Evolutionary conservation across 2,888 invertebrate species (phyloP), one percentile per base, ranked within the genome.

Genomic region (Tenodera sinensis): DNA sequence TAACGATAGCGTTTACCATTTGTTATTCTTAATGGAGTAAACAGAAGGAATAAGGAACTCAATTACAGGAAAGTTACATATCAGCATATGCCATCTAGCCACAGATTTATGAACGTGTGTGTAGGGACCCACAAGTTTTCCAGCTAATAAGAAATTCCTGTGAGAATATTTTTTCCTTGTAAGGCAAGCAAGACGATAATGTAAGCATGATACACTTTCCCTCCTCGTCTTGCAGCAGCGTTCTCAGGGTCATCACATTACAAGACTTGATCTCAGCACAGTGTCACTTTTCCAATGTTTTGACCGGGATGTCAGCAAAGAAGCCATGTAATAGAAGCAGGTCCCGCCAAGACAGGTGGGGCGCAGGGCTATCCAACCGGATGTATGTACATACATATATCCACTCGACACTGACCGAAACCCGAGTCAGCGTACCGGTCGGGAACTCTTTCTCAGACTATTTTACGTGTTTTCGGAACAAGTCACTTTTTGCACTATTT

Each of bases 211-310:
- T 71, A 71, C 20, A 71, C 54, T 71, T 71, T 71, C 54, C 54
- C 54, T 71, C 54, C 54, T 71, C 54, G 15, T 71, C 54, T 71
- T 71, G 54, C 54, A 27, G 54, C 47, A 85, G 47, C 28, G 54
- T 71, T 85, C 85, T 71, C 85, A 85, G 71, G 85, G 28, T 54
- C 54, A 28, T 85, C 85, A 27, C 47, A 71, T 85, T 71, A 85
- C 85, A 85, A 71, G 30, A 30, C 54, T 25, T 30, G 84, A 84
- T 84, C 54, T 71, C 54, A 54, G 83, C 12, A 84, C 83, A 84
- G 88, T 88, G 88, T 88, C 88, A 88, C 47, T 88, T 88, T 84
- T 83, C 88, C 71, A 42, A 71, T 83, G 83, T 83, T 88, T 71
- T 88, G 34, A 83, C 28, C 71, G 25, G 87, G 25, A 82, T 42